Percentiles rank a stretch among this genome's conserved stretches.
These are phyloP conservation scores for Drosophila formosana DNA, from an alignment of 2,888 invertebrate species.

Conservation along the genomic window DNA sequence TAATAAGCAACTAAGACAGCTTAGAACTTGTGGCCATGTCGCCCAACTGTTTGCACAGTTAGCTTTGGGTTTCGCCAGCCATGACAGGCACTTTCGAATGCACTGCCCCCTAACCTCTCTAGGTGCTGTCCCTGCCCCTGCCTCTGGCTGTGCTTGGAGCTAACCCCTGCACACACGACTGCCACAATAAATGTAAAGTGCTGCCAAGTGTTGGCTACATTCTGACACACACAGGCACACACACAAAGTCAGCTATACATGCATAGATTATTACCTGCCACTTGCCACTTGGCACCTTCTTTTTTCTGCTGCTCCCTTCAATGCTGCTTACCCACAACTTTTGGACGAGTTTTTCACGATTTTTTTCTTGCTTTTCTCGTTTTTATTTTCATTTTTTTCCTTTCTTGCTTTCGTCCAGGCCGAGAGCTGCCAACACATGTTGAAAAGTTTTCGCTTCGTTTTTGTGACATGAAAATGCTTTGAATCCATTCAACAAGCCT, in stretches of 20 bases:
- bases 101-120: slow-evolving; percentile 31
- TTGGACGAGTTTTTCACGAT: slow-evolving; percentile 72
- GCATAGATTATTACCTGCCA: slow-evolving; percentile 81
- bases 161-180: slow-evolving; percentile 38
- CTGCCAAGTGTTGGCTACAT: slow-evolving; percentile 74
- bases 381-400: slow-evolving; percentile 9
- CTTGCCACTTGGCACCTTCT: slow-evolving; percentile 79
- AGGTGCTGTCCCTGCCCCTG: not conserved
- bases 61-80: slow-evolving; percentile 53
- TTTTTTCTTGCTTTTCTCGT: slow-evolving; percentile 31
- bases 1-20: slow-evolving; percentile 81
- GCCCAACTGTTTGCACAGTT: slow-evolving; percentile 66
- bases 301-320: slow-evolving; percentile 18
- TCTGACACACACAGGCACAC: slow-evolving; percentile 39
- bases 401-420: slow-evolving; percentile 41
- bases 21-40: slow-evolving; percentile 78
- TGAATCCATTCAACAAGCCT: slow-evolving; percentile 75
- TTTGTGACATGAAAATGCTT: slow-evolving; percentile 77
- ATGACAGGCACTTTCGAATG: slow-evolving; percentile 78
- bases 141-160: not conserved
- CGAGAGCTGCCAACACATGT: slow-evolving; percentile 77
- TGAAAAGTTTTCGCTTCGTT: slow-evolving; percentile 77
- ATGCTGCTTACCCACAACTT: slow-evolving; percentile 47
- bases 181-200: slow-evolving; percentile 80
- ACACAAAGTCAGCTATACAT: slow-evolving; percentile 58